phyloP scores from a whole-genome alignment of 2,797 vertebrate genomes.

The Dryobates pubescens region DNA sequence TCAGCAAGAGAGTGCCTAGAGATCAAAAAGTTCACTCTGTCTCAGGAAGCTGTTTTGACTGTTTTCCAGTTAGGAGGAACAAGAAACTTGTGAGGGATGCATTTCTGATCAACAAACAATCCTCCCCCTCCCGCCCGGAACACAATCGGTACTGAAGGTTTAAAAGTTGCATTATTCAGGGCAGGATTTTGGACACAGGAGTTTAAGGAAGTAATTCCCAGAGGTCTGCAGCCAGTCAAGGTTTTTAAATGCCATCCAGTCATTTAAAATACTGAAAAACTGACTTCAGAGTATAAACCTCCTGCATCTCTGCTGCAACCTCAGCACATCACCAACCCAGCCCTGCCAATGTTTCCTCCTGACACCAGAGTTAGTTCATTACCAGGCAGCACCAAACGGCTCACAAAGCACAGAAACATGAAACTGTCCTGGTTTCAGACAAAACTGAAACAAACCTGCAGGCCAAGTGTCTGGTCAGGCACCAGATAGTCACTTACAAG shows the following conservation, averaged over 20 bases:
- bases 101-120: background rate
- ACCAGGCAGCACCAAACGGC: background rate
- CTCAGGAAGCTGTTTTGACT: background rate
- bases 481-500: background rate
- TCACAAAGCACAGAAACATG: background rate
- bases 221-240: background rate
- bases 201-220: background rate
- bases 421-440: background rate
- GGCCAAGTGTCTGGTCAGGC: background rate
- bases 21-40: background rate
- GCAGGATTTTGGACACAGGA: background rate
- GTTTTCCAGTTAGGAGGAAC: background rate
- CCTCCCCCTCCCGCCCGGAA: background rate
- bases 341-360: background rate
- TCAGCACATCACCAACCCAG: background rate
- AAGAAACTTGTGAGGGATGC: background rate
- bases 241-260: background rate
- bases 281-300: background rate
- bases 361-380: background rate
- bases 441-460: background rate
- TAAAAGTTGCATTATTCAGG: background rate
- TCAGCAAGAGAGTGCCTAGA: slow-evolving; percentile 80
- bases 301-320: background rate
- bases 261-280: background rate
- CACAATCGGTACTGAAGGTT: background rate